Percentiles rank a stretch among this genome's conserved stretches.
Evolutionary conservation across 1,140 invertebrate genomes (phyloP).

Genomic region (Metopolophium dirhodum): DNA sequence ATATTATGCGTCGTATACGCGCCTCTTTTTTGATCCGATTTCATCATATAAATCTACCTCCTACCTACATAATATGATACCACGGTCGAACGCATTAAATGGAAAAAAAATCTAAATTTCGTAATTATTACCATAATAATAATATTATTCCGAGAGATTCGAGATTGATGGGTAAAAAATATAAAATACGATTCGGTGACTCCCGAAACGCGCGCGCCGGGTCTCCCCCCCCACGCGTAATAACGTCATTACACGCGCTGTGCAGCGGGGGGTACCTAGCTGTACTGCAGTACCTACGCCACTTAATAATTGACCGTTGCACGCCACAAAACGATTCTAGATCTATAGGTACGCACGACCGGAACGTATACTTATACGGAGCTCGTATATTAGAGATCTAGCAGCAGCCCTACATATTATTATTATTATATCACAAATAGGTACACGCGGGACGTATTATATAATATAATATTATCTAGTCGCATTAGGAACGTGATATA

Average conservation of each 20-base stretch:
- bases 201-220: not conserved
- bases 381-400: conserved; percentile 12
- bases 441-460: not conserved
- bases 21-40: not conserved
- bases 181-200: not conserved
- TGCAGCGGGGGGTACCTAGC: not conserved
- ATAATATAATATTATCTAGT: conserved; percentile 24
- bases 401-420: not conserved
- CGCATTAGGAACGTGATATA: conserved; percentile 23
- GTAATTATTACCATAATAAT: not conserved
- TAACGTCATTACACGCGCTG: conserved; percentile 12
- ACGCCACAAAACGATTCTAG: conserved; percentile 39
- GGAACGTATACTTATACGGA: conserved; percentile 30
- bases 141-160: conserved; percentile 6
- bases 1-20: not conserved
- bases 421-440: not conserved
- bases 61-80: not conserved
- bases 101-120: conserved; percentile 5
- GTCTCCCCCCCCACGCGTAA: not conserved
- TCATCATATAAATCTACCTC: not conserved
- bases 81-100: not conserved
- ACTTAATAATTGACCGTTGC: conserved; percentile 44
- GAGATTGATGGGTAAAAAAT: not conserved
- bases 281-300: not conserved
- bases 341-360: not conserved